These are phyloP conservation scores for Tetragonisca angustula DNA, from an alignment of 2,888 invertebrate genomes.

Conservation along the genomic window DNA sequence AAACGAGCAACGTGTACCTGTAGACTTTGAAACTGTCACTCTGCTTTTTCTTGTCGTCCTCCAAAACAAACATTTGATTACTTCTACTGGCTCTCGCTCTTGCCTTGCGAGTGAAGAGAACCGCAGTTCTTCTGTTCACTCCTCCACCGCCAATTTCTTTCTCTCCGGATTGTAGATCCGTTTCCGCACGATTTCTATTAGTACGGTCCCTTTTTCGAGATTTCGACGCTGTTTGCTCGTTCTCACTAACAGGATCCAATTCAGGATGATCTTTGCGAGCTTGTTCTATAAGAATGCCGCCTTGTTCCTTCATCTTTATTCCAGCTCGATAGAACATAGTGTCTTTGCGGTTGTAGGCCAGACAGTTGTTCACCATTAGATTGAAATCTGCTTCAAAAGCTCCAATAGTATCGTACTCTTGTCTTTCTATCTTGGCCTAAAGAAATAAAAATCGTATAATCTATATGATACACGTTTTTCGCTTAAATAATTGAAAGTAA, in stretches of 20 bases:
- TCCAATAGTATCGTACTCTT: constrained; percentile 89
- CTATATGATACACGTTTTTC: not conserved
- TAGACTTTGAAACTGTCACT: constrained; percentile 82
- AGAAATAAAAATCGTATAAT: constrained; percentile 12
- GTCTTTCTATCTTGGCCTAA: constrained; percentile 87
- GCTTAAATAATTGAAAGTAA: not conserved
- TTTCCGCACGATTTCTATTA: constrained; percentile 76
- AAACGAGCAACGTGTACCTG: constrained; percentile 66
- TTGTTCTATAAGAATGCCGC: constrained; percentile 91
- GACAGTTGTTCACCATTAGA: constrained; percentile 98
- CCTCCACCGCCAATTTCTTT: constrained; percentile 81
- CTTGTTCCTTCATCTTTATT: constrained; percentile 95
- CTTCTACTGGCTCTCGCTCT: constrained; percentile 85
- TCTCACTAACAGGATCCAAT: constrained; percentile 70
- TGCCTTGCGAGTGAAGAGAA: constrained; percentile 90
- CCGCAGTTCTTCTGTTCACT: constrained; percentile 90
- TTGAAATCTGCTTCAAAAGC: constrained; percentile 95
- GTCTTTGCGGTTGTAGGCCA: constrained; percentile 97
- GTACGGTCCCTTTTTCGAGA: constrained; percentile 79
- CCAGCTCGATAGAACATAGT: constrained; percentile 97
- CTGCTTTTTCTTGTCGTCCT: constrained; percentile 79
- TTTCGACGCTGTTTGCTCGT: constrained; percentile 69
- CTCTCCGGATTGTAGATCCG: constrained; percentile 76
- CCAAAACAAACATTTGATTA: constrained; percentile 66
- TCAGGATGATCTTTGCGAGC: constrained; percentile 88